Percentiles rank a stretch among this genome's conserved stretches.
These are phyloP conservation scores for Psephotus haematonotus DNA, from an alignment of 2,113 vertebrate species.

Conservation along the genomic window DNA sequence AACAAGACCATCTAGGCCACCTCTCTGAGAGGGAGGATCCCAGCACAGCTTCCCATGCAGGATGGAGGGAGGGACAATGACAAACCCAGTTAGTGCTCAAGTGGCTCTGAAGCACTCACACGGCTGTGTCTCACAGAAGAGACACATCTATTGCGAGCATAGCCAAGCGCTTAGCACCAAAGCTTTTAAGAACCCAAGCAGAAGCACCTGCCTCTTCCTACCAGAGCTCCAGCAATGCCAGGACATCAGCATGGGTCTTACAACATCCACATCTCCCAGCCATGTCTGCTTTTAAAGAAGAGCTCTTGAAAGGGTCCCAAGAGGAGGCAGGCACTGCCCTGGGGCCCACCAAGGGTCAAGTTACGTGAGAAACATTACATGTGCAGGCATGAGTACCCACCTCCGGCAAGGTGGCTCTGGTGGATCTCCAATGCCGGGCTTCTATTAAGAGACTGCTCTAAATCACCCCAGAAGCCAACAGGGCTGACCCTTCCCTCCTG, in stretches of 20 bases:
- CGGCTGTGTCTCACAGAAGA: not conserved
- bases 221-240: not conserved
- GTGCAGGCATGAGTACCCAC: not conserved
- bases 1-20: slow-evolving; percentile 16
- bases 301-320: not conserved
- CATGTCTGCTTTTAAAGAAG: not conserved
- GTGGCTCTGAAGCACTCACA: not conserved
- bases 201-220: not conserved
- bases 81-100: not conserved
- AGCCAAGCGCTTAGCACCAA: not conserved
- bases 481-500: not conserved
- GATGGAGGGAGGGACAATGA: not conserved
- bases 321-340: not conserved
- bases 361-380: not conserved
- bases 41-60: not conserved
- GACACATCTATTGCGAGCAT: not conserved
- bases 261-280: not conserved
- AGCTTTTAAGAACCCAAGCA: not conserved
- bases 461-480: not conserved
- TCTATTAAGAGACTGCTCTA: fast-evolving
- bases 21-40: not conserved
- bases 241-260: not conserved
- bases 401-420: not conserved
- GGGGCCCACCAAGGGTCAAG: not conserved
- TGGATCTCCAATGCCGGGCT: fast-evolving